Conservation (phyloP, 2,888 invertebrate genomes). For the Invenusta paracnida region DNA sequence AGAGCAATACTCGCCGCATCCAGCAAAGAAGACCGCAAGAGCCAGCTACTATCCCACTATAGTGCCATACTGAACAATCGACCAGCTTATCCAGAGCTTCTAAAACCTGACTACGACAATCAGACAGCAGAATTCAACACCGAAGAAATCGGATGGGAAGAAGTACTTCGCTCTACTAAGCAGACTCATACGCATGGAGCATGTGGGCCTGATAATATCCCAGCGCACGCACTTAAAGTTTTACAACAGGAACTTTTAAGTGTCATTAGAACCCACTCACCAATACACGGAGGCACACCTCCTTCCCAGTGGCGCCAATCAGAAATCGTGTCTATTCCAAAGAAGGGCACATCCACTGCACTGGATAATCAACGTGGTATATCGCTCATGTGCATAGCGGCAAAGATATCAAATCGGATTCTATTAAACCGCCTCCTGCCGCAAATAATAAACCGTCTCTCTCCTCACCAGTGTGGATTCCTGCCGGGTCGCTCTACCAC, state of each 20-base stretch:
- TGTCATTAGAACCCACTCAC: constrained; percentile 10
- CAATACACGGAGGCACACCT: neutral
- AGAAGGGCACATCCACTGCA: constrained; percentile 16
- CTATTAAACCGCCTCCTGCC: neutral
- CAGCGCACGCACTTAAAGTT: neutral
- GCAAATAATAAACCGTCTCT: neutral
- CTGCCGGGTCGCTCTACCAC: neutral
- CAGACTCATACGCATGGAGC: neutral
- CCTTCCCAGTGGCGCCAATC: neutral
- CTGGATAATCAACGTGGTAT: constrained; percentile 1
- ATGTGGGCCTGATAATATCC: constrained; percentile 7
- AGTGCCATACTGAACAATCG: neutral
- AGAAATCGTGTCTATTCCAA: constrained; percentile 14
- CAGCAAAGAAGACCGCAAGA: neutral
- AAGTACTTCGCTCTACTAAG: neutral
- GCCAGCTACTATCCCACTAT: neutral
- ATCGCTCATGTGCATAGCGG: neutral
- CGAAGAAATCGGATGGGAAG: neutral
- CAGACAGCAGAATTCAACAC: neutral
- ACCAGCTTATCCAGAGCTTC: neutral
- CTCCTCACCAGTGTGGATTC: neutral
- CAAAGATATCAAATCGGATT: constrained; percentile 6
- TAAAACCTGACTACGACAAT: neutral
- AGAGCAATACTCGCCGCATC: constrained; percentile 8
- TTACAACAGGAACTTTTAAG: neutral